Percentiles rank a stretch among this genome's conserved stretches.
Conservation (phyloP, 2,113 vertebrate species). For the Grammomys dolichurus region DNA sequence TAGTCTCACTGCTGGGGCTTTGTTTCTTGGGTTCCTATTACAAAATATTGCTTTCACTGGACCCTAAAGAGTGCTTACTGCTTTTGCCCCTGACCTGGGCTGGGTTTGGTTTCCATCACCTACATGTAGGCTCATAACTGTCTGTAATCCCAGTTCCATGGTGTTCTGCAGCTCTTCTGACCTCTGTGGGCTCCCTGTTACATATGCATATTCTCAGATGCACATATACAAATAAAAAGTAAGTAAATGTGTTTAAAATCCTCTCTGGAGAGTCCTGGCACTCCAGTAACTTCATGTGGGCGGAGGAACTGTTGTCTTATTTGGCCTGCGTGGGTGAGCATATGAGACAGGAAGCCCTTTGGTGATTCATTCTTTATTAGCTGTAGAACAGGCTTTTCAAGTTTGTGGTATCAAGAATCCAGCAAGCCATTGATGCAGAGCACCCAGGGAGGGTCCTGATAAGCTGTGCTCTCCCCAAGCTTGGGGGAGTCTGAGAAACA, state of each 20-base stretch:
- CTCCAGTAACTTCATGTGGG: background rate
- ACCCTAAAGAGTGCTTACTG: background rate
- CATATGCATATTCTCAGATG: no score
- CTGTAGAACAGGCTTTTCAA: rapidly evolving
- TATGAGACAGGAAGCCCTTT: no score
- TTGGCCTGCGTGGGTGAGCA: background rate
- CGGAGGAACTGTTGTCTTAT: no score
- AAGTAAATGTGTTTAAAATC: background rate
- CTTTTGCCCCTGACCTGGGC: no score
- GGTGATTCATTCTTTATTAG: background rate
- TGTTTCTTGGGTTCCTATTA: background rate
- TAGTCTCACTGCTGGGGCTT: no score
- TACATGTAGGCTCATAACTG: background rate
- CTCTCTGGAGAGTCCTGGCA: background rate
- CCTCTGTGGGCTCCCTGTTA: background rate
- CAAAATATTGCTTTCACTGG: rapidly evolving
- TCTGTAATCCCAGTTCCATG: background rate
- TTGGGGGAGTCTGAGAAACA: background rate
- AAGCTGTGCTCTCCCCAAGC: no score
- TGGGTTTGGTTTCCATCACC: background rate
- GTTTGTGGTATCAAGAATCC: rapidly evolving
- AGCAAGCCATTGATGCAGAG: rapidly evolving
- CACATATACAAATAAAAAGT: background rate
- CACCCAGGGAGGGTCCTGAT: rapidly evolving
- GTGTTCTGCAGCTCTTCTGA: background rate